Evolutionary conservation across 2,797 vertebrate species (phyloP).

Genomic region (Todus mexicanus): DNA sequence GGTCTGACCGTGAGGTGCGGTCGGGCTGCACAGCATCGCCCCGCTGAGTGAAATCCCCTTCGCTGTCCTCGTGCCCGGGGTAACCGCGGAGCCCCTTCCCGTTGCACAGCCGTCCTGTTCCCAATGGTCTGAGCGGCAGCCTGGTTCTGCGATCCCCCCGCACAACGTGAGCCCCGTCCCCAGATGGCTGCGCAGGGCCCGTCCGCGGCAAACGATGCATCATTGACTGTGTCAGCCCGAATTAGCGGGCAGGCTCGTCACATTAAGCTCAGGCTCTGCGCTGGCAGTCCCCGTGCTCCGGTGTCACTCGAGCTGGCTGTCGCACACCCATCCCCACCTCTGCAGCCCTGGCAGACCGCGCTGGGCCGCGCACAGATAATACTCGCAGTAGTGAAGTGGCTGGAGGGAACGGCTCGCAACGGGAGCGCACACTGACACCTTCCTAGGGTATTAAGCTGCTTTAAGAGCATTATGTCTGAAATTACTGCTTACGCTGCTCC

Average conservation of each 20-base stretch:
- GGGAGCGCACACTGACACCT: neutral
- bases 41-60: neutral
- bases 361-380: neutral
- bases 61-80: neutral
- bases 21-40: neutral
- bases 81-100: neutral
- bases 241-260: slow-evolving; percentile 65
- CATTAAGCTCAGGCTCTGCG: slow-evolving; percentile 36
- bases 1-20: fast-evolving
- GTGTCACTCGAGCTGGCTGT: slow-evolving; percentile 53
- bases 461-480: neutral
- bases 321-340: neutral
- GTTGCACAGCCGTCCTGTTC: neutral
- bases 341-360: slow-evolving; percentile 31
- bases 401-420: neutral
- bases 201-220: slow-evolving; percentile 22
- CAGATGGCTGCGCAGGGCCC: neutral
- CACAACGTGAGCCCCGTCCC: neutral
- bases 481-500: neutral
- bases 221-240: slow-evolving; percentile 60
- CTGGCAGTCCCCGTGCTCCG: slow-evolving; percentile 55
- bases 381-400: neutral
- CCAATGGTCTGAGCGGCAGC: neutral
- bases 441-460: neutral
- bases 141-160: neutral